Evolutionary conservation across 2,888 invertebrate species (phyloP).

Genomic region (Clitarchus hookeri): DNA sequence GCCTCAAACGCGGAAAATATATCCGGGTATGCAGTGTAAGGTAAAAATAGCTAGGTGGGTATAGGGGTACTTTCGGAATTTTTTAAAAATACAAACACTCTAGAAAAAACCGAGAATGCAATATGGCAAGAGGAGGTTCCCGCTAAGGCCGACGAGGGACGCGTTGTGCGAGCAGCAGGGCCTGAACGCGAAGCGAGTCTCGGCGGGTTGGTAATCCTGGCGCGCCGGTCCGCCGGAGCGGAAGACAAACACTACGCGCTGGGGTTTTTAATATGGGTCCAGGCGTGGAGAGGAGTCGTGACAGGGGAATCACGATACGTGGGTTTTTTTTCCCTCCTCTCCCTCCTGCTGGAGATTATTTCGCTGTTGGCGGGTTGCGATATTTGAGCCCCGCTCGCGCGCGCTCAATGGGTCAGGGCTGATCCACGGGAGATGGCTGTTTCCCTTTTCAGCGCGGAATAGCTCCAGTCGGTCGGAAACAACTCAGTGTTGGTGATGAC

Average conservation of each 20-base stretch:
- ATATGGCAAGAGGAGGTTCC: too few relatives aligned
- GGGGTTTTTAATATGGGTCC: not conserved
- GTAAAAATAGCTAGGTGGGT: too few relatives aligned
- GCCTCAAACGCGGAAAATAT: too few relatives aligned
- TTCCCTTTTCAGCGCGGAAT: not conserved
- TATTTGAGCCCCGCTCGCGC: not conserved
- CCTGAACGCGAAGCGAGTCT: not conserved
- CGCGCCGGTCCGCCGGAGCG: not conserved
- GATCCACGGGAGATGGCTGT: not conserved
- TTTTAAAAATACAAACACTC: too few relatives aligned
- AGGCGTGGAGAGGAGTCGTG: not conserved
- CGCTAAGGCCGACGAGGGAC: too few relatives aligned
- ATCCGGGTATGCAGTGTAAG: too few relatives aligned
- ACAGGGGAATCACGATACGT: constrained; percentile 2
- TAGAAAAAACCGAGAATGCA: too few relatives aligned
- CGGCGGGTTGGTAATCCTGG: not conserved
- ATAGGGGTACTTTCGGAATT: too few relatives aligned
- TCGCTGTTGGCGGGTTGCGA: not conserved
- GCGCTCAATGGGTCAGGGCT: not conserved
- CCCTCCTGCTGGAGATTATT: not conserved
- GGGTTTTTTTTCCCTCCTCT: not conserved
- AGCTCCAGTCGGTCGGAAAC: not conserved
- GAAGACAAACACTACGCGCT: not conserved
- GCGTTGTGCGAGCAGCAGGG: too few relatives aligned
- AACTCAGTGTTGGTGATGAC: not conserved